Evolutionary conservation across 2,113 vertebrate genomes (phyloP), one percentile per base, ranked within the genome.

Genomic region (Cynocephalus volans): DNA sequence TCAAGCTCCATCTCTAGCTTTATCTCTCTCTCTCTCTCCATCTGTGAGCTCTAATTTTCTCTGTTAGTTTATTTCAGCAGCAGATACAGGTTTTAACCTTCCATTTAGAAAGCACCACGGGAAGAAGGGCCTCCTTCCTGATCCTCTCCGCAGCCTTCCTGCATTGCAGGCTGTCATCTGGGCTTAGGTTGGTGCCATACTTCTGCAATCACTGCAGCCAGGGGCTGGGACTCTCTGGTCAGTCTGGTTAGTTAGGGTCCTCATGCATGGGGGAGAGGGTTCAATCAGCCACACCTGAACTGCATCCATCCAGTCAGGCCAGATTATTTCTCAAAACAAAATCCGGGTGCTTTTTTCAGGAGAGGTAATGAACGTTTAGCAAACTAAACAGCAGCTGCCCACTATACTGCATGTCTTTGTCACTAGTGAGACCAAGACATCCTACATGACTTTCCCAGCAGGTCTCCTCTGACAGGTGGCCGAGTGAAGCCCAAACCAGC

Each of bases 141-240:
- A 4, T 50, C 1, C 28, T 26, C 7, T 64, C 33, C 19, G 0
- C n/a, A 12, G 17, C 41, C 41, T 4, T 41, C 41, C 3, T 41
- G 41, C 41, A 41, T 41, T 41, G 41, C 41, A 41, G 41, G 41
- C 41, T 41, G 41, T 41, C 41, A 41, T 41, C 62, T 15, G 65
- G 45, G 10, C 36, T 76, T n/a, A 23, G 2, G 33, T 45, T 18
- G 2, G 9, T n/a, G 70, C 8, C 67, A 45, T n/a, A 6, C 33
- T 13, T n/a, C 24, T 28, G 15, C 10, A 3, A 31, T 56, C 77
- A 5, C 0, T 1, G 75, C 3, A 31, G 5, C 17, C 0, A 7
- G 50, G 41, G 13, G 56, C 54, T 6, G 33, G n/a, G 28, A 54
- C 18, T 24, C 77, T 41, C 73, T 56, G 26, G 2, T 41, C n/a